Evolutionary conservation across 2,113 vertebrate species (phyloP).

Genomic region (Fulmarus glacialis): DNA sequence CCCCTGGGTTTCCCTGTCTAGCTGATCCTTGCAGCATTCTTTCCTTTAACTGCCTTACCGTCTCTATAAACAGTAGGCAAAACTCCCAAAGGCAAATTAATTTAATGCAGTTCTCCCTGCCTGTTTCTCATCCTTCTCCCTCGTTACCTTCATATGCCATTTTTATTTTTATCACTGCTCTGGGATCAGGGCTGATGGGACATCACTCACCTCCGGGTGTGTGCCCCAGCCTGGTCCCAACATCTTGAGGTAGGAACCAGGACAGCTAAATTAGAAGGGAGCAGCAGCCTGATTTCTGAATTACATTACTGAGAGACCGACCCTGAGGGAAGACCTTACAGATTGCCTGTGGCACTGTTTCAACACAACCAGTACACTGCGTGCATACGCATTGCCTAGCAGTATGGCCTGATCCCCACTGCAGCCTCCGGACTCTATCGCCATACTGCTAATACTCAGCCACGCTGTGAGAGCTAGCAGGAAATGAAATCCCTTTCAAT

Average conservation of each 20-base stretch:
- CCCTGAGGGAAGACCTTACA: background rate
- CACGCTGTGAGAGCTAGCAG: background rate
- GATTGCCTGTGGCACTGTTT: background rate
- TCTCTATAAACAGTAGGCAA: background rate
- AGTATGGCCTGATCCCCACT: too few species aligned
- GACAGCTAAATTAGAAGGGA: background rate
- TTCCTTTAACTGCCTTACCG: background rate
- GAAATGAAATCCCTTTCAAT: background rate
- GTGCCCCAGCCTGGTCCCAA: background rate
- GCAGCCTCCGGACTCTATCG: too few species aligned
- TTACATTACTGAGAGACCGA: fast-evolving
- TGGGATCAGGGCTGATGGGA: background rate
- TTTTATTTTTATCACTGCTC: background rate
- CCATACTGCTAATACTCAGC: background rate
- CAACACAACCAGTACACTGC: background rate
- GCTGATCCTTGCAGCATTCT: slow-evolving; percentile 19
- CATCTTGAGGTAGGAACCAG: background rate
- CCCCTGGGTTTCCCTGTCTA: background rate
- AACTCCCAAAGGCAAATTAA: background rate
- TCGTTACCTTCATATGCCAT: background rate
- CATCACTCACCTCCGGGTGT: background rate
- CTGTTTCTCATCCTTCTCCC: background rate
- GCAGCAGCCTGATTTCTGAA: background rate
- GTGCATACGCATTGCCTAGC: background rate
- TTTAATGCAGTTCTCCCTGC: background rate